These are phyloP conservation scores for Drosophila nigricruria DNA, from an alignment of 2,888 invertebrate species.

Conservation along the genomic window DNA sequence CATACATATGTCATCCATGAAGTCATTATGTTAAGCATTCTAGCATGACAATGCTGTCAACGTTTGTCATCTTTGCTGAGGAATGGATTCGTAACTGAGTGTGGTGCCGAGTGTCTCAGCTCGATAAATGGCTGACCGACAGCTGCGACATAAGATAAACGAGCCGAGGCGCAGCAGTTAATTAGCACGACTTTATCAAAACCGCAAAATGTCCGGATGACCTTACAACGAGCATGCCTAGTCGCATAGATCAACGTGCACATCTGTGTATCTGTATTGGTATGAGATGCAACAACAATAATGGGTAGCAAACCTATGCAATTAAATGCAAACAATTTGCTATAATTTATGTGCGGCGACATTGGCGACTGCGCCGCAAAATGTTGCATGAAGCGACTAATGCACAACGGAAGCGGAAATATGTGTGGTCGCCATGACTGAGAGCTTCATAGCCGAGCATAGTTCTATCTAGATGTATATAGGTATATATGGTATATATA, in stretches of 20 bases:
- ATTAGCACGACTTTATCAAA: conserved; percentile 73
- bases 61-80: conserved; percentile 54
- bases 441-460: conserved; percentile 11
- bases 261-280: conserved; percentile 10
- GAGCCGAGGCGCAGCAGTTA: conserved; percentile 67
- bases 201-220: conserved; percentile 24
- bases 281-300: conserved; percentile 48
- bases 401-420: conserved; percentile 80
- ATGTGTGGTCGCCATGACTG: conserved; percentile 61
- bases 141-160: conserved; percentile 61
- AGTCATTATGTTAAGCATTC: background rate
- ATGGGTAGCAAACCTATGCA: conserved; percentile 54
- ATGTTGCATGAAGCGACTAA: conserved; percentile 66
- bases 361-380: conserved; percentile 46
- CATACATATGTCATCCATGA: background rate
- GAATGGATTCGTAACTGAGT: conserved; percentile 25
- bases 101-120: conserved; percentile 28
- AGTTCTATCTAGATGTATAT: background rate
- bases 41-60: conserved; percentile 46
- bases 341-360: conserved; percentile 75
- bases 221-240: conserved; percentile 8
- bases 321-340: conserved; percentile 80
- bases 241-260: conserved; percentile 2
- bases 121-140: conserved; percentile 52
- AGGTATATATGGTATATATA: background rate